These are phyloP conservation scores for Solea senegalensis DNA, from an alignment of 2,113 vertebrate species.

Conservation along the genomic window DNA sequence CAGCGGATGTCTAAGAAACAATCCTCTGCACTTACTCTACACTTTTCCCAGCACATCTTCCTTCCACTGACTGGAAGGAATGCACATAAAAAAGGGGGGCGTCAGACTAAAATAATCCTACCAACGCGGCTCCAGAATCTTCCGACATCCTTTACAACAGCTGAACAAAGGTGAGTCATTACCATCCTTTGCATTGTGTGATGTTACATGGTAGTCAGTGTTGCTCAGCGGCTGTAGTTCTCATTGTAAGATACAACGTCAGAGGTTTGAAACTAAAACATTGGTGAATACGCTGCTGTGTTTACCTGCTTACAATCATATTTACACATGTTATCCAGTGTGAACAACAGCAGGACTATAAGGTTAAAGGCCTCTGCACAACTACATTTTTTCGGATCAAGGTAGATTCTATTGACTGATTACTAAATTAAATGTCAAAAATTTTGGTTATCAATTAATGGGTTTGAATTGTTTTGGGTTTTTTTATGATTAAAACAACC, in stretches of 20 bases:
- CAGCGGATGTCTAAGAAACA: neutral
- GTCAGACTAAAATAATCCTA: neutral
- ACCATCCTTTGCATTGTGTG: neutral
- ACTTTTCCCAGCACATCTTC: neutral
- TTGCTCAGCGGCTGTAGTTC: neutral
- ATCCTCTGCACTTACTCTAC: neutral
- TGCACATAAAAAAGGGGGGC: slow-evolving; percentile 1
- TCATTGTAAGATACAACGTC: neutral
- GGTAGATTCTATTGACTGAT: no score
- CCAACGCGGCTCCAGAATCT: neutral
- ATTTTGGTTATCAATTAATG: no score
- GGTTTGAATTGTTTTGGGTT: no score
- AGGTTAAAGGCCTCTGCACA: no score
- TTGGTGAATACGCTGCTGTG: no score
- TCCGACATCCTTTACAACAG: neutral
- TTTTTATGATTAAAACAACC: no score
- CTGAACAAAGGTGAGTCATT: neutral
- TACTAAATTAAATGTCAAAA: no score
- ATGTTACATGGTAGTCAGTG: neutral
- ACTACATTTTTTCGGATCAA: no score
- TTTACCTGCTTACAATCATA: no score
- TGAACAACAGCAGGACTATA: no score
- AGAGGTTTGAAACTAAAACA: neutral
- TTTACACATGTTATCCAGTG: no score
- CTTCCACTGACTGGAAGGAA: neutral